These are phyloP conservation scores for Sarcoramphus papa DNA, from an alignment of 2,797 vertebrate genomes.

Conservation along the genomic window DNA sequence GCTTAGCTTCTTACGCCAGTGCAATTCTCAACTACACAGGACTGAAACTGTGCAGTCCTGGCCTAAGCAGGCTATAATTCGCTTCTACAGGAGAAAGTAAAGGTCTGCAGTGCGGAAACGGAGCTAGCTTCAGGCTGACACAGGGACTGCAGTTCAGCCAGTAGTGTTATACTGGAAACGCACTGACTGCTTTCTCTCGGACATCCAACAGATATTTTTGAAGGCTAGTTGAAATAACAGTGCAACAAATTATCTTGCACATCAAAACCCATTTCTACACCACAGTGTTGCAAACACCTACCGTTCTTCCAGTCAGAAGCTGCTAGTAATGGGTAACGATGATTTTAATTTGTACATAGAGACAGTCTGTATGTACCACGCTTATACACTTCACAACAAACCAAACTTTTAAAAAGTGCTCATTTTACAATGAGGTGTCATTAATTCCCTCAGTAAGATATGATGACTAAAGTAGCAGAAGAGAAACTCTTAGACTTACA, in stretches of 20 bases:
- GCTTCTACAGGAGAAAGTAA: not conserved
- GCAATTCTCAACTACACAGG: not conserved
- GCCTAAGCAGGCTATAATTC: not conserved
- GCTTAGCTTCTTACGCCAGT: not conserved
- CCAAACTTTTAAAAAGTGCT: not conserved
- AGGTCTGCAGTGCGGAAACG: not conserved
- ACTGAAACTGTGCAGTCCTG: not conserved
- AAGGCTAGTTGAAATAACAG: not conserved
- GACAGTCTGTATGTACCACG: not conserved
- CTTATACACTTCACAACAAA: not conserved
- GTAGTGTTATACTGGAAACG: accelerated
- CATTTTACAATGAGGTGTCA: not conserved
- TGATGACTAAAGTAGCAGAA: not conserved
- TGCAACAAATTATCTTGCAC: not conserved
- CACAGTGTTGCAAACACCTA: not conserved
- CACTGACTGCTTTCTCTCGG: not conserved
- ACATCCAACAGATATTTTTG: not conserved
- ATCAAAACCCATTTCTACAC: not conserved
- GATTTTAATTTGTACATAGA: not conserved
- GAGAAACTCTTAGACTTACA: conserved; percentile 64
- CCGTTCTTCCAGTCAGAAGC: not conserved
- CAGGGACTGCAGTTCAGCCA: not conserved
- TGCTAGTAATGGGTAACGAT: not conserved
- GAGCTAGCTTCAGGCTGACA: not conserved
- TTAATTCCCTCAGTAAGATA: not conserved